Base-by-base conservation (phyloP, 2,888 invertebrate genomes). In the Aplocera efformata region DNA sequence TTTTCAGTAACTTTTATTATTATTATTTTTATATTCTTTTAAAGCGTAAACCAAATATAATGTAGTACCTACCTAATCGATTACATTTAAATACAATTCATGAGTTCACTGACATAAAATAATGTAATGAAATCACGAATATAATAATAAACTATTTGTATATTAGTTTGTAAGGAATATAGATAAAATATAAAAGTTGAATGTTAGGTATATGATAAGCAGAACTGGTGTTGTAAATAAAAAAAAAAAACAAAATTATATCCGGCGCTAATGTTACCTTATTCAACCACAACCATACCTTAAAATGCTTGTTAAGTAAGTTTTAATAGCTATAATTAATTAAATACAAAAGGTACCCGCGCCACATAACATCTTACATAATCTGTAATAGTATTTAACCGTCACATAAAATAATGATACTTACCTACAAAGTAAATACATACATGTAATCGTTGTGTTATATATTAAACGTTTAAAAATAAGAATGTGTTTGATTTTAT, bases 221-320 rank as follows among this genome's bases (percentile, higher is more conserved):
- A 43, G 9, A 45, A 29, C 13, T 34, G 35, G 24, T 24, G 26
- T 51, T 66, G 64, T 65, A 65, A 58, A 65, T 66, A 67, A 53
- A 53, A 34, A 45, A 32, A 49, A 49, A 25, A 33, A 26, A 30
- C 23, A 27, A 48, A 55, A 46, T 34, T 50, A 57, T 62, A 61
- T 59, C 56, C 74, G 81, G 86, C 86, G 86, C 86, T 86, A 84
- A 85, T 88, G 86, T 85, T 86, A 88, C 86, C 86, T 88, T 80
- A 75, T 67, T 56, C 64, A 68, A 67, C 63, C 62, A 59, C 42
- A 50, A 50, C 42, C 42, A 50, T 42, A 50, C 40, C 5, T 17
- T 5, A 48, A 42, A 40, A 49, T 50, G 46, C 44, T 60, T 43
- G 40, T 37, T 31, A n/a, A n/a, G n/a, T n/a, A n/a, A 42, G 24